Base-by-base conservation (phyloP, 2,113 vertebrate species). In the Oxygymnocypris stewartii region DNA sequence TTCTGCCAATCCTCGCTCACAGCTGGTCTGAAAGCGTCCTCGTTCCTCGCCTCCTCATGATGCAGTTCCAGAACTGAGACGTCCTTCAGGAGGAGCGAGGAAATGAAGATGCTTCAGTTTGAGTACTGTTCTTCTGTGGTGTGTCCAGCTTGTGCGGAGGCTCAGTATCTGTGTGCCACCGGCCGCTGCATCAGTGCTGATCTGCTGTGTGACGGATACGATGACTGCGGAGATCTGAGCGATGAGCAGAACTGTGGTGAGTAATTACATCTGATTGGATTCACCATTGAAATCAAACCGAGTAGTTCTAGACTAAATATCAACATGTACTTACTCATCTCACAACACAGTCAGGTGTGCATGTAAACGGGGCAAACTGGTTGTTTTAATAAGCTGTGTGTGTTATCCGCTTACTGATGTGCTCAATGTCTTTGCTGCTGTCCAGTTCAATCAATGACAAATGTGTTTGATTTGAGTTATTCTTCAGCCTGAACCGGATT, bases 211-310 rank as follows among this genome's bases (percentile, higher is more conserved):
- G 98, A 99, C 28, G 97, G 98, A 0, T 99, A 98, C 0, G 96
- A 99, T 54, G 98, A 99, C 93, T 99, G 98, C 84, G 98, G 97
- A 79, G 98, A 99, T 88, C 94, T 99, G 86, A 99, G 97, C 0
- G 98, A 99, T 9, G 98, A 99, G 76, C 94, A 95, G 4, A 94
- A 93, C 90, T 99, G 98, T 90, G 96, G 97, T 99, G 92, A 96
- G 95, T 90, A 23, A 18, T 49, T 49, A 69, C 54, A 0, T n/a
- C 11, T 74, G 63, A 23, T 44, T 44, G 9, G 6, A 37, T 51
- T 54, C 16, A 37, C 28, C 12, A 6, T 11, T 47, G 42, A 25
- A 18, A n/a, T 75, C 23, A 14, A 42, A n/a, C 47, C 6, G 28
- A 31, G 35, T 37, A 37, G 35, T 37, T 37, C 35, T 37, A 37